Percentiles rank a stretch among this genome's conserved stretches.
phyloP scores from a whole-genome alignment of 2,797 vertebrate species.

The Typhlichthys subterraneus region DNA sequence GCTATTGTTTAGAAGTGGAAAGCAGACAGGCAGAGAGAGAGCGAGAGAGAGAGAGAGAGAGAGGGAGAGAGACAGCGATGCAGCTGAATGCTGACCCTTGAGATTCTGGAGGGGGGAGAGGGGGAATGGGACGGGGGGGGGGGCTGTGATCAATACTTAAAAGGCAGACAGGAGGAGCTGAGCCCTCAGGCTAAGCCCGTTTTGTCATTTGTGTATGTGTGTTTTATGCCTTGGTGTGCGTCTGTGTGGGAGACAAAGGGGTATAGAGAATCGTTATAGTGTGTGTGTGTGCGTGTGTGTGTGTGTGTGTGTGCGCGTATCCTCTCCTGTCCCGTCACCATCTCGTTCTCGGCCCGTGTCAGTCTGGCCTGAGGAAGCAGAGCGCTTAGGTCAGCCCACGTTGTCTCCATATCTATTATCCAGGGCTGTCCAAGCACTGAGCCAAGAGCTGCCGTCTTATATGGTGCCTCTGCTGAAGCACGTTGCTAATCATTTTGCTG shows the following conservation, averaged over 20 bases:
- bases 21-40: slow-evolving; percentile 3
- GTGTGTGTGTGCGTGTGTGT: not conserved
- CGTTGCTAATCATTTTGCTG: slow-evolving; percentile 10
- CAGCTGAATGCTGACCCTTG: slow-evolving; percentile 24
- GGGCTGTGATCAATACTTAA: slow-evolving; percentile 32
- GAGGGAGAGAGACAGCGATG: slow-evolving; percentile 8
- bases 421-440: not conserved
- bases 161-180: not conserved
- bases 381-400: slow-evolving; percentile 21
- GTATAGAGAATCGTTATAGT: not conserved
- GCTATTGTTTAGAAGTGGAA: slow-evolving; percentile 18
- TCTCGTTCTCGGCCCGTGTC: slow-evolving; percentile 3
- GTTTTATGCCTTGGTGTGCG: not conserved
- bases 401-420: slow-evolving; percentile 24
- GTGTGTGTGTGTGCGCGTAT: not conserved
- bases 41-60: not conserved
- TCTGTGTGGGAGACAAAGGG: not conserved
- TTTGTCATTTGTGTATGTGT: slow-evolving; percentile 5
- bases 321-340: not conserved
- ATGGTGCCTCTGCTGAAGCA: too few species aligned
- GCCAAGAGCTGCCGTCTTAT: too few species aligned
- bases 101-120: not conserved
- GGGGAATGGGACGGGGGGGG: not conserved
- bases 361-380: slow-evolving; percentile 7
- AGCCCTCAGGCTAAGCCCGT: not conserved